These are phyloP conservation scores for Hypsibius dujardini DNA, from an alignment of 1,140 invertebrate genomes.

Conservation along the genomic window DNA sequence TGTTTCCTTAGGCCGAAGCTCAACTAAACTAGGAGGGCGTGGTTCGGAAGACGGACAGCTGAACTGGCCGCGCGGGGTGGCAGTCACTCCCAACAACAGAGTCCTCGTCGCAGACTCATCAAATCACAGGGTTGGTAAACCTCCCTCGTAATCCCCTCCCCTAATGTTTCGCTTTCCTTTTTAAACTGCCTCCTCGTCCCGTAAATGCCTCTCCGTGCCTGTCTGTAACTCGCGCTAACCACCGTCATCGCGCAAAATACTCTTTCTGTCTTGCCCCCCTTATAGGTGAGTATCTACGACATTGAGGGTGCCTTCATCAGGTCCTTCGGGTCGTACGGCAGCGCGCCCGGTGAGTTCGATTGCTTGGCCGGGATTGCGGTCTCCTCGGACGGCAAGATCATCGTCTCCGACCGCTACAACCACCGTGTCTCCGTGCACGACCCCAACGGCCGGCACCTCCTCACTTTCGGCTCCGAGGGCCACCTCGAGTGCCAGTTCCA, in stretches of 20 bases:
- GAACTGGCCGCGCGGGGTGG: slow-evolving; percentile 88
- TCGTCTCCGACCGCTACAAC: slow-evolving; percentile 88
- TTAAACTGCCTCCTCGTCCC: background rate
- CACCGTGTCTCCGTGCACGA: slow-evolving; percentile 91
- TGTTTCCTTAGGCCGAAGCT: slow-evolving; percentile 24
- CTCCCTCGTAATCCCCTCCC: background rate
- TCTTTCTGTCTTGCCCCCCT: background rate
- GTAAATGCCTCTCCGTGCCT: background rate
- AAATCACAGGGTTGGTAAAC: slow-evolving; percentile 58
- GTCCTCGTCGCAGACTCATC: slow-evolving; percentile 89
- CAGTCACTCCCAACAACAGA: slow-evolving; percentile 75
- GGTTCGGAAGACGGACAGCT: slow-evolving; percentile 89
- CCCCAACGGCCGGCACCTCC: slow-evolving; percentile 67
- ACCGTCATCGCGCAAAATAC: background rate
- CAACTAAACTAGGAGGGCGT: slow-evolving; percentile 65
- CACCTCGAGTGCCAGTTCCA: slow-evolving; percentile 62
- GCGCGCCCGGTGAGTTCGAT: slow-evolving; percentile 84
- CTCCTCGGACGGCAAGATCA: slow-evolving; percentile 83
- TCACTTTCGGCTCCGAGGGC: slow-evolving; percentile 79
- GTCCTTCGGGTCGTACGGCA: slow-evolving; percentile 84
- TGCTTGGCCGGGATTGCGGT: slow-evolving; percentile 86
- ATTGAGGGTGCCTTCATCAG: slow-evolving; percentile 68
- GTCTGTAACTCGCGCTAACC: background rate
- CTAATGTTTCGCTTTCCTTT: background rate
- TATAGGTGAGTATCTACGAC: slow-evolving; percentile 44